phyloP scores from a whole-genome alignment of 2,797 vertebrate genomes.

The Coregonus ussuriensis region DNA sequence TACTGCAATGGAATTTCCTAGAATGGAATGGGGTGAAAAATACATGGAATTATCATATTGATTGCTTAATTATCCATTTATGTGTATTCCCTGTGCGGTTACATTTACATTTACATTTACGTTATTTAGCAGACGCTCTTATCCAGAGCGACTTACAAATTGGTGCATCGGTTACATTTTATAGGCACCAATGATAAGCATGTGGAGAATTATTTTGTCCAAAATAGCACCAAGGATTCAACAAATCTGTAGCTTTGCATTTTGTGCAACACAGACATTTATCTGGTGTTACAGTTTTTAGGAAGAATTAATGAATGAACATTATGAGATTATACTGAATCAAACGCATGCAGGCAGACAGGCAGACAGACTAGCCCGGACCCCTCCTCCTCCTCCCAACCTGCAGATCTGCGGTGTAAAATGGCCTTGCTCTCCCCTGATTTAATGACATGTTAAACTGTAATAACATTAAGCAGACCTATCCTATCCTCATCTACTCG shows the following conservation, averaged over 20 bases:
- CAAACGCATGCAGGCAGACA: background rate
- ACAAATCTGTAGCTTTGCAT: slow-evolving; percentile 17
- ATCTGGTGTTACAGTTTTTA: slow-evolving; percentile 56
- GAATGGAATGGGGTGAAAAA: background rate
- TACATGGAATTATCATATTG: background rate
- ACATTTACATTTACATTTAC: background rate
- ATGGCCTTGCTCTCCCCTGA: slow-evolving; percentile 30
- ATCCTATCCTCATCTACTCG: slow-evolving; percentile 47
- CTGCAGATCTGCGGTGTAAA: background rate
- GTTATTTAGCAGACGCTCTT: too few species aligned
- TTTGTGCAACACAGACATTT: slow-evolving; percentile 36
- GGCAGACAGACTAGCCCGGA: background rate
- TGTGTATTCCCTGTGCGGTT: background rate
- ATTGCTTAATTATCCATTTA: background rate
- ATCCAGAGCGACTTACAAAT: too few species aligned
- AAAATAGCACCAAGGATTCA: background rate
- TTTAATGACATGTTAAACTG: slow-evolving; percentile 40
- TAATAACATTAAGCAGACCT: slow-evolving; percentile 62
- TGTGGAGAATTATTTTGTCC: background rate
- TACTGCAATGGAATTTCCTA: background rate
- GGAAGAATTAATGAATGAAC: slow-evolving; percentile 62
- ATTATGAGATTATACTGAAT: slow-evolving; percentile 64
- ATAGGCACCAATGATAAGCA: background rate
- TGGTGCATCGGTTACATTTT: background rate
- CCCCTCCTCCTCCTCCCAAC: background rate